Percentiles rank a stretch among this genome's conserved stretches.
phyloP scores from a whole-genome alignment of 2,888 invertebrate species.

The Catocala nupta region DNA sequence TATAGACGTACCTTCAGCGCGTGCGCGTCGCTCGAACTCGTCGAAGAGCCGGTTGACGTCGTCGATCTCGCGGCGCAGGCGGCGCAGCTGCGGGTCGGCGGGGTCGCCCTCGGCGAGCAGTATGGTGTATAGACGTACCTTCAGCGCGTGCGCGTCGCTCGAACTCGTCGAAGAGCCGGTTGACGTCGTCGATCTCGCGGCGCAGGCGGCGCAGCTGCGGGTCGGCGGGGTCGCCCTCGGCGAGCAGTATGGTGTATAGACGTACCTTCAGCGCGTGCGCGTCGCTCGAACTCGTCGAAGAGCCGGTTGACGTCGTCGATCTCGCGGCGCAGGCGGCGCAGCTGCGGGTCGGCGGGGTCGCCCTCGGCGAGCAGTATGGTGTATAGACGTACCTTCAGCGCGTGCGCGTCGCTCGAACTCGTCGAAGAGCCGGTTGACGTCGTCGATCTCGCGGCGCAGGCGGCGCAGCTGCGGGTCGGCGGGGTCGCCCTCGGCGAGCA shows the following conservation, averaged over 20 bases:
- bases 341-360: slow-evolving; percentile 98
- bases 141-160: slow-evolving; percentile 95
- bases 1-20: slow-evolving; percentile 92
- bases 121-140: slow-evolving; percentile 81
- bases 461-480: slow-evolving; percentile 97
- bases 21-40: slow-evolving; percentile 95
- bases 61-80: slow-evolving; percentile 97
- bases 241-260: not conserved
- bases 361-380: slow-evolving; percentile 89
- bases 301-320: slow-evolving; percentile 98
- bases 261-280: slow-evolving; percentile 94
- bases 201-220: slow-evolving; percentile 95
- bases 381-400: slow-evolving; percentile 89
- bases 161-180: slow-evolving; percentile 96
- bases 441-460: slow-evolving; percentile 96
- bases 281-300: slow-evolving; percentile 96
- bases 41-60: slow-evolving; percentile 98
- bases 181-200: slow-evolving; percentile 98
- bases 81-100: slow-evolving; percentile 96
- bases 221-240: slow-evolving; percentile 98
- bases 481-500: slow-evolving; percentile 98
- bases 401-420: slow-evolving; percentile 96
- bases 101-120: slow-evolving; percentile 94
- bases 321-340: slow-evolving; percentile 95
- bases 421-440: slow-evolving; percentile 97